phyloP scores from a whole-genome alignment of 1,140 invertebrate species.

The Drosophila lacteicornis region DNA sequence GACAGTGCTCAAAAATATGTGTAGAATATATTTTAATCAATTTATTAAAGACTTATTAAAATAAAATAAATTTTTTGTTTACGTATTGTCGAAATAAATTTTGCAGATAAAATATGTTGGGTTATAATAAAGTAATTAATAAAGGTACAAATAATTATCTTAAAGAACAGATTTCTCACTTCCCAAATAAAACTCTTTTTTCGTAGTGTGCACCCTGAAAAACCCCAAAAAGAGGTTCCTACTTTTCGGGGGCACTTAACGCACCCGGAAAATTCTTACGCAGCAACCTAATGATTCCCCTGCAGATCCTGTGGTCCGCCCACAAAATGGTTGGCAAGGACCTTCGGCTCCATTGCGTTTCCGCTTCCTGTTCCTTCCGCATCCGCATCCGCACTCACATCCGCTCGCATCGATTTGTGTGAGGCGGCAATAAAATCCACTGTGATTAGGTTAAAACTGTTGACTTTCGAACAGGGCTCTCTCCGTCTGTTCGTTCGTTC shows the following conservation, averaged over 20 bases:
- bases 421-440: constrained; percentile 76
- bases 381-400: constrained; percentile 17
- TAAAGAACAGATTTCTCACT: too few species aligned
- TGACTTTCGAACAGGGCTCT: constrained; percentile 76
- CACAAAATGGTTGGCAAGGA: constrained; percentile 55
- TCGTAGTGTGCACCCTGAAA: constrained; percentile 14
- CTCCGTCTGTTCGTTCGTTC: constrained; percentile 8
- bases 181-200: not conserved
- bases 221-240: constrained; percentile 30
- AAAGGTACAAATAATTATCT: too few species aligned
- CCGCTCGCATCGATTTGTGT: constrained; percentile 69
- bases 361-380: constrained; percentile 25
- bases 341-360: constrained; percentile 42
- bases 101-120: not conserved
- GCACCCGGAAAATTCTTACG: constrained; percentile 77
- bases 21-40: not conserved
- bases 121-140: too few species aligned
- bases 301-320: constrained; percentile 44
- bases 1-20: constrained; percentile 5
- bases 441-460: constrained; percentile 83
- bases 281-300: constrained; percentile 76
- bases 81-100: too few species aligned
- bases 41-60: not conserved
- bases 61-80: not conserved
- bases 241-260: constrained; percentile 64